A percentile compares a stretch with the other conserved stretches of the same genome.
These are phyloP conservation scores for Nephila pilipes DNA, from an alignment of 1,140 invertebrate genomes.

Conservation along the genomic window DNA sequence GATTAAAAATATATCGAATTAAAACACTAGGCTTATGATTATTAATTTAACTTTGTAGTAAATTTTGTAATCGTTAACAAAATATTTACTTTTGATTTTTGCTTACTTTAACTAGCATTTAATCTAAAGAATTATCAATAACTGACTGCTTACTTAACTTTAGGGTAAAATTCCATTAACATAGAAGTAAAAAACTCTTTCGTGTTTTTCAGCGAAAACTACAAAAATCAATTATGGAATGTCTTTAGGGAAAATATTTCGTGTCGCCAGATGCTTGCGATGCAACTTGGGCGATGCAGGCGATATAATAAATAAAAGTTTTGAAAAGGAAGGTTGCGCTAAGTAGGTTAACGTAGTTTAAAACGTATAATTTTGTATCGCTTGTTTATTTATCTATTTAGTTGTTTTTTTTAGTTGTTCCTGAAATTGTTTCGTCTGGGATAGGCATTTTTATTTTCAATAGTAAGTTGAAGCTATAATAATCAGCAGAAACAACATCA, in stretches of 20 bases:
- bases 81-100: neutral
- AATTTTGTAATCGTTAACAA: neutral
- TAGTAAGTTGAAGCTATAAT: too few species aligned
- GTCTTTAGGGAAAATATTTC: neutral
- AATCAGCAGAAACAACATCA: too few species aligned
- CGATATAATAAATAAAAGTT: neutral
- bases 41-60: too few species aligned
- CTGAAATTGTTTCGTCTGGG: too few species aligned
- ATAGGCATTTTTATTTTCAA: too few species aligned
- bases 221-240: neutral
- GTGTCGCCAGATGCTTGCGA: neutral
- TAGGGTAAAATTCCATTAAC: neutral
- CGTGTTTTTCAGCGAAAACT: neutral
- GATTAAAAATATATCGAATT: too few species aligned
- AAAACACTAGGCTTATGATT: too few species aligned
- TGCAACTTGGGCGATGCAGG: neutral
- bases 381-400: too few species aligned
- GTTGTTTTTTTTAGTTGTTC: too few species aligned
- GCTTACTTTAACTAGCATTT: neutral
- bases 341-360: neutral
- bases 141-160: neutral
- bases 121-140: neutral
- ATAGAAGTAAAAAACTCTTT: neutral
- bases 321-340: neutral
- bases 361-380: neutral